Evolutionary conservation across 2,797 vertebrate species (phyloP), one percentile per base, ranked within the genome.

Genomic region (Borostomias antarcticus): DNA sequence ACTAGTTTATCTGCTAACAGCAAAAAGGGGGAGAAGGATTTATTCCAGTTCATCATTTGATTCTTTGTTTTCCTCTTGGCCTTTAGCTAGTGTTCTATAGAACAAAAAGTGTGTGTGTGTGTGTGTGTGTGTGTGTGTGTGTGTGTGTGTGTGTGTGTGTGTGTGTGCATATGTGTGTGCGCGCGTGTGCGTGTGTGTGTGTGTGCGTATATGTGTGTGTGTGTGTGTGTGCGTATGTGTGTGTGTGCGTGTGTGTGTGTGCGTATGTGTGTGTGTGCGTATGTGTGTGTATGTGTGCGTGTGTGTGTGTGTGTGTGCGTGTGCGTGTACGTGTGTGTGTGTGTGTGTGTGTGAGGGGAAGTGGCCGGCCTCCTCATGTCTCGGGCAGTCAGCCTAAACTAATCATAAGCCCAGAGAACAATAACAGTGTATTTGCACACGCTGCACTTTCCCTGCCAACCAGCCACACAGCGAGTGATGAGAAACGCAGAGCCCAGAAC

Each of bases 361-460:
- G 69, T 30, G 30, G 35, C 25, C 64, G 35, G 25, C 56, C 57
- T 53, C 57, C 53, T 70, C 68, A 33, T 73, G 61, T 59, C 68
- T 62, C 32, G 30, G 77, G 69, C 70, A 62, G 26, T 32, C 62
- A 15, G 66, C 76, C 76, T 75, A 73, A 78, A 75, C 58, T 79
- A 83, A 76, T 65, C 50, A 54, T 58, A 62, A 72, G 62, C 63
- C 51, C 32, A 37, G 51, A 65, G 56, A 79, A 80, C 68, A 74
- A 78, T 84, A 82, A 83, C 76, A 83, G 79, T 83, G 78, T 79
- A 68, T 43, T 58, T 72, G 74, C 77, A 63, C 70, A 79, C 74
- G 68, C 73, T 69, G 78, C 70, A 69, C 26, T 70, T 81, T 63
- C 47, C 35, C 8, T 4, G 57, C 57, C 21, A n/a, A 1, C 59